Conservation (phyloP, 2,113 vertebrate genomes). For the Cynocephalus volans region DNA sequence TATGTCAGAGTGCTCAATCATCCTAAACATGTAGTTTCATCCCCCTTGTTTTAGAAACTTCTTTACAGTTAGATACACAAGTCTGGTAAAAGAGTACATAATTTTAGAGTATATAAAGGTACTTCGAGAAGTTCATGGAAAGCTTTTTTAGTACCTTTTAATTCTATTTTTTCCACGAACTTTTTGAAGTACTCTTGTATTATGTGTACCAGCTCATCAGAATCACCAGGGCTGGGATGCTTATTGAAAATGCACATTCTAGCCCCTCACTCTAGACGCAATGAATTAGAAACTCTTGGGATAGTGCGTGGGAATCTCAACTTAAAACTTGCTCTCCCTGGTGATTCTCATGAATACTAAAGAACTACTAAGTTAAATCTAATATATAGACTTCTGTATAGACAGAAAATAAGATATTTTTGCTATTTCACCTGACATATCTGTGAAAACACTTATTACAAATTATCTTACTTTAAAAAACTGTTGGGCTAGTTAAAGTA, state of each 20-base stretch:
- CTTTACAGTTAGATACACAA: constrained; percentile 1
- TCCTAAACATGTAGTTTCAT: constrained; percentile 24
- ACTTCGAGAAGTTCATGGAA: no score
- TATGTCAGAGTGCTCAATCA: background rate
- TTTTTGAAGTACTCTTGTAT: background rate
- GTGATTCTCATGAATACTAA: background rate
- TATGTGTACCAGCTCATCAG: background rate
- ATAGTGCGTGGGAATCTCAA: background rate
- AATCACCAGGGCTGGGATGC: background rate
- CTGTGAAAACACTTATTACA: background rate
- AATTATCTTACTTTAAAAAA: constrained; percentile 55
- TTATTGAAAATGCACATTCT: constrained; percentile 44
- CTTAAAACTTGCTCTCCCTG: constrained; percentile 16
- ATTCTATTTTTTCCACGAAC: background rate
- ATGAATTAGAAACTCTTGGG: background rate
- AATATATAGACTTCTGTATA: background rate
- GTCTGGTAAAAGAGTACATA: background rate
- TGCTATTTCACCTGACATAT: constrained; percentile 41
- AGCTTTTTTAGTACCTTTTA: no score
- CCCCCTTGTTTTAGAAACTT: background rate
- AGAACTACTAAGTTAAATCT: background rate
- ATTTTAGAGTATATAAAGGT: background rate
- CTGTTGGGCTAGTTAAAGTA: background rate
- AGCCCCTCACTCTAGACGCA: background rate
- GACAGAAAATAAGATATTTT: background rate